These are phyloP conservation scores for Chironomus striatipennis DNA, from an alignment of 1,140 invertebrate species.

Conservation along the genomic window DNA sequence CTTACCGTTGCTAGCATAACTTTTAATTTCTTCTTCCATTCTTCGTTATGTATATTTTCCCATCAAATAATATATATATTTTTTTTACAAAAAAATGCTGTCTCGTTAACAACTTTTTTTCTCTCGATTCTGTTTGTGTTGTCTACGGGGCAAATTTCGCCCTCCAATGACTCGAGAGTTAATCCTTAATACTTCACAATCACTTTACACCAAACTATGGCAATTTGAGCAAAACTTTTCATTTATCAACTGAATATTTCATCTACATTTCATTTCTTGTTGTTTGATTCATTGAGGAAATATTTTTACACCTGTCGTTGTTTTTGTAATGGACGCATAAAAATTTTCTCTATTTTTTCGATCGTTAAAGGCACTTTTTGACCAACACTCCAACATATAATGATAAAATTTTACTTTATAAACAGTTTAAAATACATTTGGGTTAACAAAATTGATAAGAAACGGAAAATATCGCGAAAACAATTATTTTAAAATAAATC, in stretches of 20 bases:
- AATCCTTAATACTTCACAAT: background rate
- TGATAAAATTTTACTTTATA: background rate
- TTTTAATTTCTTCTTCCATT: constrained; percentile 21
- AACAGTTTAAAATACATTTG: background rate
- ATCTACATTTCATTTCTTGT: background rate
- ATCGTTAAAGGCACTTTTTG: background rate
- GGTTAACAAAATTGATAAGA: constrained; percentile 21
- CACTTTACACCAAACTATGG: background rate
- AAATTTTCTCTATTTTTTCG: background rate
- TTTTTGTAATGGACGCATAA: constrained; percentile 22
- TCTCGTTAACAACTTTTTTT: constrained; percentile 15
- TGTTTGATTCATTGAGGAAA: constrained; percentile 5
- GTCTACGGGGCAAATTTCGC: no score
- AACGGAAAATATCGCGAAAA: constrained; percentile 8
- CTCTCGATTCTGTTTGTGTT: background rate
- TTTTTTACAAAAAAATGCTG: background rate
- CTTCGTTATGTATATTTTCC: constrained; percentile 21
- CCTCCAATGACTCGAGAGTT: background rate
- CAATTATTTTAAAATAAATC: background rate
- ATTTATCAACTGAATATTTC: background rate
- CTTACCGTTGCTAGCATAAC: constrained; percentile 20
- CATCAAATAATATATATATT: constrained; percentile 21
- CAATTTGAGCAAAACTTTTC: background rate
- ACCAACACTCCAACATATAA: background rate
- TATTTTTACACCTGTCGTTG: constrained; percentile 19